Conservation (phyloP, 1,140 invertebrate genomes). For the Argopecten irradians region DNA sequence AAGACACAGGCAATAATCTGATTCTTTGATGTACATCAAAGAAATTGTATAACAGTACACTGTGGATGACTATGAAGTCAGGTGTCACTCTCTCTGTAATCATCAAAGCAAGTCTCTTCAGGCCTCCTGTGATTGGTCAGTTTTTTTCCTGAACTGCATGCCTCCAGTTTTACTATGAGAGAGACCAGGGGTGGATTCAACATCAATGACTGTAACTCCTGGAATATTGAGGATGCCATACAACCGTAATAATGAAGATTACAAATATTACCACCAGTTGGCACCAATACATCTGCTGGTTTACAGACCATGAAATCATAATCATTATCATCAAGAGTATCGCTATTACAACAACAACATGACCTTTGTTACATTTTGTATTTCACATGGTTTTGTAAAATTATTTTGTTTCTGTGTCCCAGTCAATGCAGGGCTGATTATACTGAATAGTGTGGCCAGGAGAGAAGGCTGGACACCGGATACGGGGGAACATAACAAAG, state of each 20-base stretch:
- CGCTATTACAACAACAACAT: background rate
- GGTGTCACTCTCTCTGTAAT: no score
- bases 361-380: background rate
- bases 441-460: slow-evolving; percentile 53
- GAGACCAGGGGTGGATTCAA: background rate
- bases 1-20: no score
- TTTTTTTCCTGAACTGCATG: background rate
- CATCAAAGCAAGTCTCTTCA: no score
- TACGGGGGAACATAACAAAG: slow-evolving; percentile 41
- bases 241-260: background rate
- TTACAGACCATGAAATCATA: background rate
- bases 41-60: no score
- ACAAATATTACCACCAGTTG: no score
- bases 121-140: background rate
- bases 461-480: slow-evolving; percentile 33
- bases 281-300: background rate
- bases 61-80: no score
- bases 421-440: slow-evolving; percentile 61
- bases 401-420: no score
- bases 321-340: background rate
- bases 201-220: no score
- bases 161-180: no score
- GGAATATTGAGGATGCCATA: background rate
- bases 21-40: no score
- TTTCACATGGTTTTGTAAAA: no score